phyloP scores from a whole-genome alignment of 2,888 invertebrate species.

The Eumacrocentrus americanus region DNA sequence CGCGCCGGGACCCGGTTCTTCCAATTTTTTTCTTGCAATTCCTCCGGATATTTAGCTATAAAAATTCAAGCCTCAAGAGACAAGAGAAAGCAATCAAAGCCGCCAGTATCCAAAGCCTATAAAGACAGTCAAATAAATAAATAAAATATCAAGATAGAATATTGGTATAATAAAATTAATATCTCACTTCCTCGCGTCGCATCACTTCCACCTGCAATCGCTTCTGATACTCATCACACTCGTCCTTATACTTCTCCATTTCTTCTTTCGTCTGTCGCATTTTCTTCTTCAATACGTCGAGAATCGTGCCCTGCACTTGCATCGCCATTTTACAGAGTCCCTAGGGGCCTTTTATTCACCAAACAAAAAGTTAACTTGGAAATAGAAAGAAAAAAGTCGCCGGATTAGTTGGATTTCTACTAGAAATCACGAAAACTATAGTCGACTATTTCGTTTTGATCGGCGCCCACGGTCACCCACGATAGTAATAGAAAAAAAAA shows the following conservation, averaged over 20 bases:
- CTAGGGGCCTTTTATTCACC: slow-evolving; percentile 9
- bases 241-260: slow-evolving; percentile 98
- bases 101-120: too few species aligned
- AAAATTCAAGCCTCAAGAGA: background rate
- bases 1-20: slow-evolving; percentile 33
- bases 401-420: too few species aligned
- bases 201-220: slow-evolving; percentile 93
- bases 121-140: background rate
- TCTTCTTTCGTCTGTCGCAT: slow-evolving; percentile 99
- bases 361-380: slow-evolving; percentile 10
- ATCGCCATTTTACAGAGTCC: slow-evolving; percentile 74
- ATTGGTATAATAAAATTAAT: slow-evolving; percentile 2
- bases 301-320: slow-evolving; percentile 89
- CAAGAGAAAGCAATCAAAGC: too few species aligned
- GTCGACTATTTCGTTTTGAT: too few species aligned
- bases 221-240: slow-evolving; percentile 95
- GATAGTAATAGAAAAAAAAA: too few species aligned
- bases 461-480: too few species aligned
- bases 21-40: background rate
- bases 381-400: too few species aligned
- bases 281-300: slow-evolving; percentile 99
- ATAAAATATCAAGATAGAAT: too few species aligned
- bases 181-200: slow-evolving; percentile 97
- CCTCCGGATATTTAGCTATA: background rate
- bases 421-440: too few species aligned